Evolutionary conservation across 2,797 vertebrate species (phyloP).

Genomic region (Phataginus tricuspis): DNA sequence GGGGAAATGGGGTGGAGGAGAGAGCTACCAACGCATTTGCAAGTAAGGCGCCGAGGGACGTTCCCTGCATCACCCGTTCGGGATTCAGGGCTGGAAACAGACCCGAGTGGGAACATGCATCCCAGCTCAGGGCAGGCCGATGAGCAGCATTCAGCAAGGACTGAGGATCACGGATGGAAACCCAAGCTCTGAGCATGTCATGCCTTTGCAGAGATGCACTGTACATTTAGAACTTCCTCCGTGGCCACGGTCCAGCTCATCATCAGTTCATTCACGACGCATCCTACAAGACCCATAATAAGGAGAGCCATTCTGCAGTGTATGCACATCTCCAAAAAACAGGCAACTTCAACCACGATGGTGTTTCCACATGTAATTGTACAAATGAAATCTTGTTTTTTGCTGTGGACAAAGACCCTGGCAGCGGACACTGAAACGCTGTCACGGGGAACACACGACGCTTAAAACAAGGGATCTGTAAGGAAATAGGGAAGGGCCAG

Average conservation of each 20-base stretch:
- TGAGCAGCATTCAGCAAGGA: not conserved
- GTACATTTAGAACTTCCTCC: no score
- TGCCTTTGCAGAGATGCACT: accelerated
- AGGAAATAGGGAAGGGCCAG: accelerated
- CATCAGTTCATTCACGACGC: not conserved
- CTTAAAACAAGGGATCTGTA: not conserved
- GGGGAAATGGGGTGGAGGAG: accelerated
- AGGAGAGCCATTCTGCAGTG: no score
- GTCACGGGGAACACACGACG: accelerated
- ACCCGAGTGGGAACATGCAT: accelerated
- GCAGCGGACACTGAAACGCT: not conserved
- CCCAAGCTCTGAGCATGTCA: accelerated
- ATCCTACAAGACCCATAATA: not conserved
- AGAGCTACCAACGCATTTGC: not conserved
- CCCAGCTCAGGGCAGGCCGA: accelerated
- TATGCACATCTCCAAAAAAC: not conserved
- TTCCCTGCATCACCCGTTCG: accelerated
- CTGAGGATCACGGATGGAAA: no score
- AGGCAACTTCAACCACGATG: no score
- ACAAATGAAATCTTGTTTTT: not conserved
- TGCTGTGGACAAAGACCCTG: not conserved
- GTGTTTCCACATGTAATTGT: not conserved
- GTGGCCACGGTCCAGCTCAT: accelerated
- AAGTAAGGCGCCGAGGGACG: accelerated
- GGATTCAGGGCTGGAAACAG: not conserved